A percentile compares a stretch with the other conserved stretches of the same genome.
Evolutionary conservation across 2,888 invertebrate genomes (phyloP).

Genomic region (Gibbula magus): DNA sequence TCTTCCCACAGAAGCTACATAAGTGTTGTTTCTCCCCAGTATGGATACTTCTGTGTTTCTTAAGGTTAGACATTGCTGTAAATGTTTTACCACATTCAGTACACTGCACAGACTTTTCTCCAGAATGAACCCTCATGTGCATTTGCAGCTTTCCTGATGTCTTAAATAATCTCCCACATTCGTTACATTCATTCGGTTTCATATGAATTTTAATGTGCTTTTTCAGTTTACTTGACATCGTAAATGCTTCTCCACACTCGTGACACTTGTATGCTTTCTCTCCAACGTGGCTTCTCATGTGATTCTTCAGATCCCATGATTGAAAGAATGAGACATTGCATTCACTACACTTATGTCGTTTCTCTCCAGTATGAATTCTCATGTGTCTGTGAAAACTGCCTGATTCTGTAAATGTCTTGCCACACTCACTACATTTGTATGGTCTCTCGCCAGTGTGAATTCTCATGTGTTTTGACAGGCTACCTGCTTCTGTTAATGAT

Average conservation of each 20-base stretch:
- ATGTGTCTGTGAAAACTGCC: neutral
- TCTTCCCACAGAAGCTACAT: too few relatives aligned
- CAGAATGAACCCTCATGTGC: neutral
- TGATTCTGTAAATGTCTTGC: neutral
- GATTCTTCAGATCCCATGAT: neutral
- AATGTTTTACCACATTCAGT: neutral
- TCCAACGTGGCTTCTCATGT: neutral
- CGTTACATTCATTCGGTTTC: neutral
- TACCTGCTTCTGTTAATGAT: too few relatives aligned
- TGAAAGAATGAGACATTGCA: neutral
- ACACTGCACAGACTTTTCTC: neutral
- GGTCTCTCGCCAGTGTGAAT: neutral
- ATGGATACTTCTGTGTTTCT: too few relatives aligned
- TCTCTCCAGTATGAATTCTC: neutral
- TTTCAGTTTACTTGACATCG: neutral
- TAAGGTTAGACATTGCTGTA: neutral
- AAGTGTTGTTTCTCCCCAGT: too few relatives aligned
- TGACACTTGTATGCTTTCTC: neutral
- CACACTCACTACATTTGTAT: neutral
- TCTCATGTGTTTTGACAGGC: neutral
- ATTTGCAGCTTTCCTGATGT: neutral
- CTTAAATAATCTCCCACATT: neutral
- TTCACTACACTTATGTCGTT: neutral
- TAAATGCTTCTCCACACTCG: neutral
- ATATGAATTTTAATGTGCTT: neutral